Evolutionary conservation across 2,113 vertebrate species (phyloP).

Genomic region (Eira barbara): DNA sequence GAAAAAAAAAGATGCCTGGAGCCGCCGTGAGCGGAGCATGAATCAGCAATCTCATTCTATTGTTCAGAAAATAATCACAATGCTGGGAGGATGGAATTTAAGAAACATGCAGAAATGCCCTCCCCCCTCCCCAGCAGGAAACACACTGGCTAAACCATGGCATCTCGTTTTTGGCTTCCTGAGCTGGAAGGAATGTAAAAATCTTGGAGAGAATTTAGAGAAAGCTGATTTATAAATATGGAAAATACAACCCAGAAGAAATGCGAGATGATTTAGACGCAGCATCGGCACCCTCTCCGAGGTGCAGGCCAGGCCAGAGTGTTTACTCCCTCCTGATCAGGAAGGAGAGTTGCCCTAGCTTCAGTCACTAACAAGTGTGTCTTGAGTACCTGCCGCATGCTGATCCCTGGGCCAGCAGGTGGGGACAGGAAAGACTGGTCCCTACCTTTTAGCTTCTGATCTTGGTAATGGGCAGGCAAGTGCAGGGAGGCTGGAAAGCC

Average conservation of each 20-base stretch:
- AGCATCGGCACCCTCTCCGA: not conserved
- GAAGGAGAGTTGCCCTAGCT: not conserved
- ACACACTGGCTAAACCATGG: not conserved
- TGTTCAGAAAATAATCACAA: conserved; percentile 57
- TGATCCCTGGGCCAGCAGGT: not conserved
- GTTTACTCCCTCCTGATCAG: not conserved
- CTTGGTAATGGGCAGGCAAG: not conserved
- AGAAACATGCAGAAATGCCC: conserved; percentile 43
- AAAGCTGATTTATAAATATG: conserved; percentile 61
- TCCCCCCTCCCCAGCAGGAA: not conserved
- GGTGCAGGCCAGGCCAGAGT: not conserved
- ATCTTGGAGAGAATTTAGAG: conserved; percentile 25
- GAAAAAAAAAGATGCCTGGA: conserved; percentile 11
- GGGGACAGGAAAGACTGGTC: not conserved
- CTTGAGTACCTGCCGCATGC: not conserved
- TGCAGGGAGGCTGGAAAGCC: not conserved
- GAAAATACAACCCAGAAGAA: conserved; percentile 26
- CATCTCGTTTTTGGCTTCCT: conserved; percentile 22
- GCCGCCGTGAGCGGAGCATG: conserved; percentile 43
- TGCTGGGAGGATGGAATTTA: conserved; percentile 18
- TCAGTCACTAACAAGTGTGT: not conserved
- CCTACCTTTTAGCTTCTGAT: not conserved
- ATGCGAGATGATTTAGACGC: not conserved
- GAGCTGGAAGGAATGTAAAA: conserved; percentile 57
- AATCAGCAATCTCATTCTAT: conserved; percentile 71